Percentiles rank a stretch among this genome's conserved stretches.
phyloP scores from a whole-genome alignment of 1,140 invertebrate species.

The Atopsyche davidsoni region DNA sequence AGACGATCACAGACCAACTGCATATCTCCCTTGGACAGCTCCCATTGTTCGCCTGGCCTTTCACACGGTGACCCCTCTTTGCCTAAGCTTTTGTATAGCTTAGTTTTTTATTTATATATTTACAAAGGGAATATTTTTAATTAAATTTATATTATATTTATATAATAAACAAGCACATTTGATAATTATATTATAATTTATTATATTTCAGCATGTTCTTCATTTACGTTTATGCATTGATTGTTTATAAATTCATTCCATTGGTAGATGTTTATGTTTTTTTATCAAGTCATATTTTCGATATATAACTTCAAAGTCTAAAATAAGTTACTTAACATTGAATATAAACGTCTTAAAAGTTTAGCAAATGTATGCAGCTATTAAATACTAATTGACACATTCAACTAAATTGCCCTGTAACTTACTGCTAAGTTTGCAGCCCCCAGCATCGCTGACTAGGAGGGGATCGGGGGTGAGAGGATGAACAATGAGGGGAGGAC shows the following conservation, averaged over 20 bases:
- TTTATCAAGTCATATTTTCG: too few species aligned
- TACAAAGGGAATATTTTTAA: background rate
- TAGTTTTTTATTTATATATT: too few species aligned
- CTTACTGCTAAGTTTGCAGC: background rate
- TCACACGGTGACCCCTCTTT: background rate
- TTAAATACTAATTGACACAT: conserved; percentile 6
- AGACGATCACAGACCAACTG: background rate
- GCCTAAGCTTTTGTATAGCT: background rate
- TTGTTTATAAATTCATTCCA: too few species aligned
- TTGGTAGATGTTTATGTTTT: too few species aligned
- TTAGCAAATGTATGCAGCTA: conserved; percentile 1
- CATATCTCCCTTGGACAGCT: conserved; percentile 2
- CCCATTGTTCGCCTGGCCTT: background rate
- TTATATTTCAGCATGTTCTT: too few species aligned
- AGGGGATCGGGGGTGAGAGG: background rate
- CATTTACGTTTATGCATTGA: too few species aligned
- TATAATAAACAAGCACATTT: background rate
- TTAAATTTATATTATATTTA: background rate
- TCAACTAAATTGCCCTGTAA: conserved; percentile 5
- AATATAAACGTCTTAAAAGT: too few species aligned
- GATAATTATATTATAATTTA: background rate
- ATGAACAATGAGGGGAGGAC: background rate
- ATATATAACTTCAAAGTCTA: too few species aligned
- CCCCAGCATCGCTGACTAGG: conserved; percentile 2
- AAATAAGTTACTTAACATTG: conserved; percentile 1